Evolutionary conservation across 1,140 invertebrate species (phyloP), one percentile per base, ranked within the genome.

Genomic region (Aradophagus sp.): DNA sequence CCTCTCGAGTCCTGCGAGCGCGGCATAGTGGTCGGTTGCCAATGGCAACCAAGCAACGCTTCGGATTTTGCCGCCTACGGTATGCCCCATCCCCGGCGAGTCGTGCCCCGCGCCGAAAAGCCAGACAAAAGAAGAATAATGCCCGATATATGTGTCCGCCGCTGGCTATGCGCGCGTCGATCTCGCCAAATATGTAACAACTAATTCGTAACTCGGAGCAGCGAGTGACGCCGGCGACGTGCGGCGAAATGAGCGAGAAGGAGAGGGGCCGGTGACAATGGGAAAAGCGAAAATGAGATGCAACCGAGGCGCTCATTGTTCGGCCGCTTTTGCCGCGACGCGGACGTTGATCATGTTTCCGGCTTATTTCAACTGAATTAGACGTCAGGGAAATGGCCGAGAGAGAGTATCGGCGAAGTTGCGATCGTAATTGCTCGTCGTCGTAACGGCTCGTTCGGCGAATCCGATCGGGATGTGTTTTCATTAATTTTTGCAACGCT

Each of bases 81-180:
- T 58, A 34, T 70, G 38, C 56, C 55, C 42, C 62, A 76, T 76
- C 65, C 53, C 53, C 36, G n/a, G n/a, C n/a, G 58, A 34, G 58
- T 38, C 52, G 16, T 63, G 53, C 47, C 11, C 41, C 36, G 35
- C 36, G 56, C 56, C 69, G 61, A 72, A 72, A 66, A 62, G 55
- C 56, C 61, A 72, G 69, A 72, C 69, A 72, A 72, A 72, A 72
- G 69, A 72, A 72, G 69, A 72, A 62, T 72, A 62, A 72, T 66
- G 44, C 41, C 35, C 32, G 34, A 48, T 50, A 26, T 48, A 44
- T 52, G 34, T 17, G 56, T 53, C 52, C 38, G 61, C 42, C 20
- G 32, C 13, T 15, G 41, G 42, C 55, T 27, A 38, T 29, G 50
- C 58, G 34, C 47, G 38, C 42, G 29, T 41, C 50, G 66, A 62